Percentiles rank a stretch among this genome's conserved stretches.
These are phyloP conservation scores for Agelaius phoeniceus DNA, from an alignment of 2,113 vertebrate genomes.

Conservation along the genomic window DNA sequence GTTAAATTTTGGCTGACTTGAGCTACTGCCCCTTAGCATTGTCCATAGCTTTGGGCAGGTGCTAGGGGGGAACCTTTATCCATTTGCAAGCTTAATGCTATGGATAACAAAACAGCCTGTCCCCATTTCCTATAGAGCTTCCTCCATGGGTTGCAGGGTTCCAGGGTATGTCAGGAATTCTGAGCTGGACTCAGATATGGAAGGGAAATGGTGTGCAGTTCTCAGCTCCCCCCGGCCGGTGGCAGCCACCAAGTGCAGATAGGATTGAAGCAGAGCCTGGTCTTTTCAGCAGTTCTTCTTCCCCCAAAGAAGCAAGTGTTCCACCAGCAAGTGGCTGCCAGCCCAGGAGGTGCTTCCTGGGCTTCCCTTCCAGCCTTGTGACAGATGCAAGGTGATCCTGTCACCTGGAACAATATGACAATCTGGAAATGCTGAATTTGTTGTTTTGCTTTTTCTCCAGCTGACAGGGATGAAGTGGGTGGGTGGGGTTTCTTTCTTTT, in stretches of 20 bases:
- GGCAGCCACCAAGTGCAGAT: neutral
- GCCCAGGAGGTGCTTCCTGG: neutral
- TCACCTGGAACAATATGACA: neutral
- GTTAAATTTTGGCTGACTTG: neutral
- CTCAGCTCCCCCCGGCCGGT: neutral
- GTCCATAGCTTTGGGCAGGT: neutral
- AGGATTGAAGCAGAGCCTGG: neutral
- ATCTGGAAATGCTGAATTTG: neutral
- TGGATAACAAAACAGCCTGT: neutral
- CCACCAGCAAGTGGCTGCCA: neutral
- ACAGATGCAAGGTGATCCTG: accelerated
- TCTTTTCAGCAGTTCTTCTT: neutral
- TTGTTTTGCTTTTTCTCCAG: neutral
- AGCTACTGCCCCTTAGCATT: neutral
- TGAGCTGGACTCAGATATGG: neutral
- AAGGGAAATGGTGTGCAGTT: no score
- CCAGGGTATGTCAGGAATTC: neutral
- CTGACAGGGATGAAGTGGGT: neutral
- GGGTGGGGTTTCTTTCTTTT: neutral
- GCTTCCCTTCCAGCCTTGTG: neutral
- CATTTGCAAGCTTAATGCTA: neutral
- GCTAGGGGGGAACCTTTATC: neutral
- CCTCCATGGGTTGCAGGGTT: neutral
- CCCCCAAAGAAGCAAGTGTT: neutral
- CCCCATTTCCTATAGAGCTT: neutral